Base-by-base conservation (phyloP, 2,113 vertebrate species). In the Thinocorus orbignyianus region DNA sequence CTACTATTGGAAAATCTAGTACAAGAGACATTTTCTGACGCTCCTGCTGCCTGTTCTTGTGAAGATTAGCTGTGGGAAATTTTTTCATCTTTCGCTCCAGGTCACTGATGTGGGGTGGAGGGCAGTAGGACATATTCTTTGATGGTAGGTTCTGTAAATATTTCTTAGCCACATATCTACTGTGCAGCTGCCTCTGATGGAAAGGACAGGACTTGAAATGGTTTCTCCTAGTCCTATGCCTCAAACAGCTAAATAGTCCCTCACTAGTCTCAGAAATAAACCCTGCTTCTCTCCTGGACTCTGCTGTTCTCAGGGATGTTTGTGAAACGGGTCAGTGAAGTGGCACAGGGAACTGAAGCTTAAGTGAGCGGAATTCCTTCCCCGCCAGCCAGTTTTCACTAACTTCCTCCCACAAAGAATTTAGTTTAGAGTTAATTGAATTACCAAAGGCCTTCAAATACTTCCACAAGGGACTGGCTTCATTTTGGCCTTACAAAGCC, bases 341-440 rank as follows among this genome's bases (percentile, higher is more conserved):
- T 28, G 57, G 65, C 57, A 79, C 24, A 39, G 15, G 1, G 2
- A 88, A 68, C 14, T 58, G 35, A 90, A 74, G 64, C 51, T 90
- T 79, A 86, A 94, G 57, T 1, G 2, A 88, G 80, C 0, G 0
- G 44, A 95, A 92, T 93, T 93, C 92, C 88, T 92, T 94, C 44
- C 76, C 51, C 1, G 3, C 6, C 24, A 71, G 51, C 33, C 64
- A 78, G 37, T 68, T 94, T 91, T 52, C 73, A 73, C 57, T 57
- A 76, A 87, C 77, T 89, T 96, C 52, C 83, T 89, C 41, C 49
- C 84, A 89, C 70, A 72, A 77, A 89, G 54, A 85, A 72, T 79
- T 92, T 86, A 55, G 80, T 83, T 90, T 58, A 42, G 49, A 92
- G 74, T 82, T 97, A 95, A 96, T 84, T 95, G 91, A 95, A 96